Evolutionary conservation across 2,113 vertebrate genomes (phyloP).

Genomic region (Pseudorectes ferrugineus): DNA sequence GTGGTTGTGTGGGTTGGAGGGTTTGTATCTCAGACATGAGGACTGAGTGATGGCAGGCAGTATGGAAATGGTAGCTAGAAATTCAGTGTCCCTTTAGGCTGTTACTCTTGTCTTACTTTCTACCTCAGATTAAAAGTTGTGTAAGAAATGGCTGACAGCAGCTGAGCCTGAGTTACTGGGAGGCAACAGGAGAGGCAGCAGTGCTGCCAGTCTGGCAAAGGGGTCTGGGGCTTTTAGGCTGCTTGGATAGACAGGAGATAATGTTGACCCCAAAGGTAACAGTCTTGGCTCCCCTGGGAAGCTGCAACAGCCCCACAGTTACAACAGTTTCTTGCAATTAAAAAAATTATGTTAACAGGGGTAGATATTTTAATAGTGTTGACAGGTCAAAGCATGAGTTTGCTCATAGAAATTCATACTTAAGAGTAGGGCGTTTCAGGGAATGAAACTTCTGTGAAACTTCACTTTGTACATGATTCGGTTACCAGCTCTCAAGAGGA

Average conservation of each 20-base stretch:
- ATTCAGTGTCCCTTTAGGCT: not conserved
- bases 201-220: not conserved
- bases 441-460: not conserved
- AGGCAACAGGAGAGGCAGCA: not conserved
- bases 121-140: not conserved
- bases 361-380: not conserved
- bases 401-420: not conserved
- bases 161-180: rapidly evolving
- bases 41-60: not conserved
- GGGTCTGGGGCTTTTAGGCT: not conserved
- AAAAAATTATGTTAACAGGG: rapidly evolving
- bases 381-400: constrained; percentile 12
- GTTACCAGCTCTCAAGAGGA: not conserved
- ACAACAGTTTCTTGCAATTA: not conserved
- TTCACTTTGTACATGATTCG: not conserved
- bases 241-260: not conserved
- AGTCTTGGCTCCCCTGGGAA: not conserved
- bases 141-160: not conserved
- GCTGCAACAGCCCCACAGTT: not conserved
- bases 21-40: not conserved
- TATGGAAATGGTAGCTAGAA: not conserved
- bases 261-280: rapidly evolving
- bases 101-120: not conserved
- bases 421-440: not conserved
- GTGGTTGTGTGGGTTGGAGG: not conserved